Evolutionary conservation across 1,140 invertebrate species (phyloP).

Genomic region (Drosophila fuyamai): DNA sequence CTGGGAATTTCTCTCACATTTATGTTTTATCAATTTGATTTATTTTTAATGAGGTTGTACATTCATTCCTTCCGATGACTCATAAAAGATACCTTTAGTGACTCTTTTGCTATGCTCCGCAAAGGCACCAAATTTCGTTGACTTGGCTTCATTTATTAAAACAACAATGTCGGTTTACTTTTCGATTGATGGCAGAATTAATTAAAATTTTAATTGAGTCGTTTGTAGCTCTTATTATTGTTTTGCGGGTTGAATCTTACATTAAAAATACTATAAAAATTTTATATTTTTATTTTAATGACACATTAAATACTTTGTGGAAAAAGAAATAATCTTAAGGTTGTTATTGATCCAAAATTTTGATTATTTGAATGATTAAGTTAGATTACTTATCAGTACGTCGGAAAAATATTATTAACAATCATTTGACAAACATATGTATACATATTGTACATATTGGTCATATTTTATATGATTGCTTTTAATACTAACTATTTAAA

Average conservation of each 20-base stretch:
- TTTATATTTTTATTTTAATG: neutral
- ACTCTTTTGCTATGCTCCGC: neutral
- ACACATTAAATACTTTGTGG: neutral
- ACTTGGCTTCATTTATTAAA: neutral
- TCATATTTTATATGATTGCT: no score
- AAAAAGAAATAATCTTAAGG: neutral
- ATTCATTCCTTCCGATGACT: neutral
- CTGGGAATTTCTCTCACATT: conserved; percentile 24
- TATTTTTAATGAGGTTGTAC: conserved; percentile 15
- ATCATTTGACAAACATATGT: no score
- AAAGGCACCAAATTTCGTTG: neutral
- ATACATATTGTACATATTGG: neutral
- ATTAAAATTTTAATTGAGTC: neutral
- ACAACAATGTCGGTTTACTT: neutral
- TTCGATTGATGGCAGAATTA: neutral
- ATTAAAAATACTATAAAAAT: neutral
- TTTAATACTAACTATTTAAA: no score
- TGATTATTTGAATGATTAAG: neutral
- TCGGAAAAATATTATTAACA: neutral
- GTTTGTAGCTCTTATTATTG: neutral
- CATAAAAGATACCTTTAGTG: neutral
- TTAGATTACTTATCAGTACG: neutral
- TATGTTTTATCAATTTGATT: conserved; percentile 10
- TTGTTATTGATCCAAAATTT: neutral
- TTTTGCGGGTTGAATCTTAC: neutral